Evolutionary conservation across 1,140 invertebrate species (phyloP), one percentile per base, ranked within the genome.

Genomic region (Telenomus remus): DNA sequence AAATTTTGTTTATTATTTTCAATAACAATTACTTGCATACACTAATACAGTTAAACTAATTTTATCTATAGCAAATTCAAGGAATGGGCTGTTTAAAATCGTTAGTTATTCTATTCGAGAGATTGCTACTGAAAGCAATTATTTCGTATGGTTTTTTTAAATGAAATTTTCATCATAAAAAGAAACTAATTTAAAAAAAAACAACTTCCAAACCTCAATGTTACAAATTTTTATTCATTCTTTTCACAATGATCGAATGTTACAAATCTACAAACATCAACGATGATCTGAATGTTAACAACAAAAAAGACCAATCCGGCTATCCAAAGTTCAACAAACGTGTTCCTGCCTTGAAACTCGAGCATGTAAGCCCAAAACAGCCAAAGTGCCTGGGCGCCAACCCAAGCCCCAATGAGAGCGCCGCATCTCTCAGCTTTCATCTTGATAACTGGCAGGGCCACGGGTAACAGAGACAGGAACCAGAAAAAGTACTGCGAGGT

Each of bases 401-500:
- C 84, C 98, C 98, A 99, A 6, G 94, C 81, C 2, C 80, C 34
- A 76, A 88, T 35, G 54, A 90, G 79, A 50, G 85, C 77, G 19
- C 90, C 1, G n/a, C 90, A 82, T 54, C 90, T 90, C 13, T 73
- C 83, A 2, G 81, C 74, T 7, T 89, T 87, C 49, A 92, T 87
- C 65, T 89, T 88, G 3, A 95, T 89, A 82, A 91, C 90, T 16
- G 91, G 94, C 10, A 92, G 90, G 82, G 90, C 95, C 42, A 95
- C 74, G 0, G 97, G 97, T 12, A 99, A 85, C 7, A 98, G 82
- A 12, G 94, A 94, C 35, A 99, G 84, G 84, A 97, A 98, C 98
- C 98, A 99, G 37, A 99, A 90, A 80, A 99, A 99, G 86, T 99
- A 99, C 88, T 99, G 97, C 12, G 96, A 97, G 9, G 98, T 99